Conservation (phyloP, 2,888 invertebrate species). For the Agrilus cyanescens region DNA sequence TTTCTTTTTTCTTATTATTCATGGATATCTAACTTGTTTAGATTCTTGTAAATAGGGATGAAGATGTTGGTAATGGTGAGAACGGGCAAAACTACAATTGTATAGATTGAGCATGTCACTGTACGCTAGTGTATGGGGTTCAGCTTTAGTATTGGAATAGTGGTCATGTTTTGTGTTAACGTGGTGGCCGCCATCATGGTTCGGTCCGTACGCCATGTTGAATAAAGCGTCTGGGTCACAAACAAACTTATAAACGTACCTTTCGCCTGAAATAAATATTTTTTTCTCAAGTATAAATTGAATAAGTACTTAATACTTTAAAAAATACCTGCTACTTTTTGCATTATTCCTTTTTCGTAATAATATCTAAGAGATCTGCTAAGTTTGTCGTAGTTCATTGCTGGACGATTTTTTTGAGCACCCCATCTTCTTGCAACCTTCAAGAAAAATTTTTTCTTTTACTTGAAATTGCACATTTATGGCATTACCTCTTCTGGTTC, state of each 20-base stretch:
- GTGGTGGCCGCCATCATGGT: constrained; percentile 19
- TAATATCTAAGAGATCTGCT: constrained; percentile 91
- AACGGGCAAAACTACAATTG: constrained; percentile 31
- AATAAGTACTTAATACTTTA: background rate
- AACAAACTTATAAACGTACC: constrained; percentile 94
- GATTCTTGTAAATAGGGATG: constrained; percentile 31
- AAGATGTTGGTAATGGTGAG: constrained; percentile 33
- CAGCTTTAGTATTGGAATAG: constrained; percentile 26
- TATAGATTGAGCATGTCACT: constrained; percentile 37
- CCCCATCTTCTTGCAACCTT: constrained; percentile 93
- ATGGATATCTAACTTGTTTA: constrained; percentile 24
- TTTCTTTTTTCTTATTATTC: constrained; percentile 2
- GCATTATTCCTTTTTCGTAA: constrained; percentile 98
- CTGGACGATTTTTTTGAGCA: constrained; percentile 89
- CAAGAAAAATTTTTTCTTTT: constrained; percentile 9
- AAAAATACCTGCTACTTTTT: constrained; percentile 74
- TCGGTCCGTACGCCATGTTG: constrained; percentile 60
- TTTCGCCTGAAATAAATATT: constrained; percentile 53
- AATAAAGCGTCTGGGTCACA: constrained; percentile 88
- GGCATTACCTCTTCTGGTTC: constrained; percentile 80
- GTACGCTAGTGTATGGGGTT: constrained; percentile 33
- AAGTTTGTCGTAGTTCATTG: constrained; percentile 95
- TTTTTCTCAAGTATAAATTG: background rate
- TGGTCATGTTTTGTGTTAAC: constrained; percentile 25
- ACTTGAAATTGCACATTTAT: background rate